A percentile compares a stretch with the other conserved stretches of the same genome.
These are phyloP conservation scores for Ceratitis capitata DNA, from an alignment of 1,140 invertebrate genomes.

Conservation along the genomic window DNA sequence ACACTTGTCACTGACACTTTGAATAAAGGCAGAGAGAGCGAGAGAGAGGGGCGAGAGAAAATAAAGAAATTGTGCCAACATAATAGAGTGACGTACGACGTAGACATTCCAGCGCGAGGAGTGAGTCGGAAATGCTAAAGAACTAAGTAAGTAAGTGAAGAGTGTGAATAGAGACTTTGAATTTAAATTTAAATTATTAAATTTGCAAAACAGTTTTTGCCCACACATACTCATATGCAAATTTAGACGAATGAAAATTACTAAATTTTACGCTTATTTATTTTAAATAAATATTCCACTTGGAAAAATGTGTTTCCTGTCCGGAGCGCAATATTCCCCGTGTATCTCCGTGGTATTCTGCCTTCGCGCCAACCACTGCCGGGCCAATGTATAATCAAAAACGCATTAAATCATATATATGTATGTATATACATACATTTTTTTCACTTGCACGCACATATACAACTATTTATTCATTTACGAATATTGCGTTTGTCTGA, in stretches of 20 bases:
- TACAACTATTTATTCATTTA: background rate
- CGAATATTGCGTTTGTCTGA: background rate
- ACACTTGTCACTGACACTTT: background rate
- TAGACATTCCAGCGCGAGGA: no score
- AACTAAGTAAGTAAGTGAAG: background rate
- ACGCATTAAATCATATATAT: constrained; percentile 40
- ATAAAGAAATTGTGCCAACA: background rate
- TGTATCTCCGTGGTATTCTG: background rate
- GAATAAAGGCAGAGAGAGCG: no score
- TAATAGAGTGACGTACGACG: background rate
- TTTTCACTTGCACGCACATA: no score
- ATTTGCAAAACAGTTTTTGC: background rate
- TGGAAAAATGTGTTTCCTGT: constrained; percentile 35
- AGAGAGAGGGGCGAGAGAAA: no score
- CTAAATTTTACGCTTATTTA: constrained; percentile 24
- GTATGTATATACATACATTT: background rate
- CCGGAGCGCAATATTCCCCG: background rate
- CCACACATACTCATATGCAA: background rate
- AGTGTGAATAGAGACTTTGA: background rate
- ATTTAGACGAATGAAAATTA: background rate
- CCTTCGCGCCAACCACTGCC: background rate
- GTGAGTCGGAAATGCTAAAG: background rate
- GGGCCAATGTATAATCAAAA: constrained; percentile 44
- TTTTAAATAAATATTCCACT: constrained; percentile 29
- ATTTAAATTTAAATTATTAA: background rate